phyloP scores from a whole-genome alignment of 2,797 vertebrate genomes.

The Tachyglossus aculeatus region DNA sequence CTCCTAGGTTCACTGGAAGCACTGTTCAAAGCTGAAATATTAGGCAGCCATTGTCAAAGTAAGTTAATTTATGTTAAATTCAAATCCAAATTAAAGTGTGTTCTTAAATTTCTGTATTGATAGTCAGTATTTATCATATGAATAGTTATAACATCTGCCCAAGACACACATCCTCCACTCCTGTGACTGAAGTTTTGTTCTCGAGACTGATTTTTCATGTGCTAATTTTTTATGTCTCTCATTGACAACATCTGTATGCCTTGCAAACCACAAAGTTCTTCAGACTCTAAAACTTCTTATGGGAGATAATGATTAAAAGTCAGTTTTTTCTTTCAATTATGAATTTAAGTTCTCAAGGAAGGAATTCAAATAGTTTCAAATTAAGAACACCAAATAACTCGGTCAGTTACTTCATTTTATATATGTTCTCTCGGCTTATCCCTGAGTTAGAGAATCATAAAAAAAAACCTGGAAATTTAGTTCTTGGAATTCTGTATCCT shows the following conservation, averaged over 20 bases:
- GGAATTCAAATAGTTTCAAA: slow-evolving; percentile 47
- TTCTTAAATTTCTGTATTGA: slow-evolving; percentile 55
- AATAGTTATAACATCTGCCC: slow-evolving; percentile 73
- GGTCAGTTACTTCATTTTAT: slow-evolving; percentile 14
- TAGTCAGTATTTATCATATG: slow-evolving; percentile 66
- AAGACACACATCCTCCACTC: slow-evolving; percentile 60
- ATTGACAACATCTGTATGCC: slow-evolving; percentile 51
- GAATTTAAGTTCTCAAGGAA: slow-evolving; percentile 50
- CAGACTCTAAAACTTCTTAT: slow-evolving; percentile 42
- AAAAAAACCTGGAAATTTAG: slow-evolving; percentile 14
- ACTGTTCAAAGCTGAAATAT: slow-evolving; percentile 66
- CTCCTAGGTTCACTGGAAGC: slow-evolving; percentile 55
- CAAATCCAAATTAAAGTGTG: slow-evolving; percentile 63
- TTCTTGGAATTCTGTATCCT: slow-evolving; percentile 29
- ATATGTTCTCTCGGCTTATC: slow-evolving; percentile 15
- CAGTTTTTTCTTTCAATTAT: slow-evolving; percentile 62
- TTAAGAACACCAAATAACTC: slow-evolving; percentile 18
- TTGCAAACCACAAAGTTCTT: slow-evolving; percentile 59
- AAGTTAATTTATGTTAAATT: slow-evolving; percentile 66
- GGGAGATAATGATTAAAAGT: slow-evolving; percentile 62
- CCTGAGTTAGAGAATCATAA: slow-evolving; percentile 25
- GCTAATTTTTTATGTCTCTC: slow-evolving; percentile 42
- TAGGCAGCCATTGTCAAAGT: slow-evolving; percentile 68
- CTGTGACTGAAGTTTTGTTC: slow-evolving; percentile 58
- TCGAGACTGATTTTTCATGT: slow-evolving; percentile 51